These are phyloP conservation scores for Perca fluviatilis DNA, from an alignment of 2,113 vertebrate genomes.

Conservation along the genomic window DNA sequence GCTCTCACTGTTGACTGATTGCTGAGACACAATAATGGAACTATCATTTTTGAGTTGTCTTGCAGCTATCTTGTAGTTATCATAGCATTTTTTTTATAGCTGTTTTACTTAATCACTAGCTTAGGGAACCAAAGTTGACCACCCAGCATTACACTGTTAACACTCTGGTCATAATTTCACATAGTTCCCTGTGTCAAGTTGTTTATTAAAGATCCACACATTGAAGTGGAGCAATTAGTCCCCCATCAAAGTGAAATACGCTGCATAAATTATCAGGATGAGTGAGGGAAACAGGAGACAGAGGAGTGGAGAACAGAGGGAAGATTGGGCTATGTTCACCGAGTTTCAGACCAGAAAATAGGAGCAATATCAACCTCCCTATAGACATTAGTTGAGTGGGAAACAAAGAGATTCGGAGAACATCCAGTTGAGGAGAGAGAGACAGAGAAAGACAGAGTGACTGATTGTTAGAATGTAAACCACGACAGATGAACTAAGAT, in stretches of 20 bases:
- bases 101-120: constrained; percentile 31
- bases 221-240: constrained; percentile 68
- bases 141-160: constrained; percentile 33
- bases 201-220: constrained; percentile 34
- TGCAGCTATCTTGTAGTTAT: constrained; percentile 32
- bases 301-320: constrained; percentile 21
- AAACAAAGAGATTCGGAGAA: constrained; percentile 13
- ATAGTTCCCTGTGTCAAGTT: constrained; percentile 29
- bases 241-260: constrained; percentile 40
- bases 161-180: constrained; percentile 28
- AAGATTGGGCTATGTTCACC: constrained; percentile 39
- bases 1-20: constrained; percentile 37
- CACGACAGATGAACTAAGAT: background rate
- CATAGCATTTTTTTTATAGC: background rate
- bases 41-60: constrained; percentile 13
- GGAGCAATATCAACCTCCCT: constrained; percentile 19
- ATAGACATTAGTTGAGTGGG: constrained; percentile 23
- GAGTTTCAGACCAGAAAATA: constrained; percentile 44
- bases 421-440: constrained; percentile 10
- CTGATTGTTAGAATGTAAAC: background rate
- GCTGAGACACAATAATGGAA: background rate
- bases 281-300: constrained; percentile 31
- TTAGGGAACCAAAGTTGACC: constrained; percentile 18
- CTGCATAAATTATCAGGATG: constrained; percentile 66
- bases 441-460: background rate